A percentile compares a stretch with the other conserved stretches of the same genome.
Conservation (phyloP, 2,797 vertebrate species). For the Peromyscus nudipes region DNA sequence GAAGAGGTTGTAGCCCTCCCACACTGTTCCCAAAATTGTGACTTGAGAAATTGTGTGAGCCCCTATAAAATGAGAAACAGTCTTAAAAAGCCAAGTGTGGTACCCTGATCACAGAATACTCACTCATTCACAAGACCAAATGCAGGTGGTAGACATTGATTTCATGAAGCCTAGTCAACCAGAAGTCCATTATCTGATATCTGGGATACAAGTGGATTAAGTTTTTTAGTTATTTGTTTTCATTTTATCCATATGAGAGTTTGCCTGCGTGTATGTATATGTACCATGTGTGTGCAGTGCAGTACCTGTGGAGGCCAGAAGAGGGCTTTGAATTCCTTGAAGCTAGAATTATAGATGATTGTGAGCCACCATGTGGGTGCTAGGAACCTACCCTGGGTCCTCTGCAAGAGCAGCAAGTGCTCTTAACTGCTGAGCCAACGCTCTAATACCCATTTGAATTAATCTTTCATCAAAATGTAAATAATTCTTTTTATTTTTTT, state of each 20-base stretch:
- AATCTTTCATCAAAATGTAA: neutral
- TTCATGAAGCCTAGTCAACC: accelerated
- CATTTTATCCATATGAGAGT: neutral
- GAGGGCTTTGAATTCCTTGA: neutral
- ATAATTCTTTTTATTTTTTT: neutral
- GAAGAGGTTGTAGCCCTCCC: neutral
- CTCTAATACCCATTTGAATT: neutral
- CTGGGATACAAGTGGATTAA: neutral
- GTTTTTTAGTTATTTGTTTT: neutral
- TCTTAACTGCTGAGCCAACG: too few relatives aligned
- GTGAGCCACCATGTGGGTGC: too few relatives aligned
- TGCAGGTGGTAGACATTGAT: accelerated
- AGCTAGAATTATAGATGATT: neutral
- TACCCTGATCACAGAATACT: neutral
- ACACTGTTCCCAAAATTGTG: neutral
- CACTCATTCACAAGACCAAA: accelerated
- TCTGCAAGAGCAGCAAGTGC: neutral
- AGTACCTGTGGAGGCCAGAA: neutral
- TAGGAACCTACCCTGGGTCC: neutral
- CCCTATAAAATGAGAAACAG: neutral
- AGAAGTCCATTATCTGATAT: accelerated
- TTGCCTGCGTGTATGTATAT: neutral
- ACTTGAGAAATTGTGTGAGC: neutral
- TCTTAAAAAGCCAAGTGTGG: neutral
- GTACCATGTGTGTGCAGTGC: too few relatives aligned